Evolutionary conservation across 2,113 vertebrate species (phyloP).

Genomic region (Hyperopisus bebe): DNA sequence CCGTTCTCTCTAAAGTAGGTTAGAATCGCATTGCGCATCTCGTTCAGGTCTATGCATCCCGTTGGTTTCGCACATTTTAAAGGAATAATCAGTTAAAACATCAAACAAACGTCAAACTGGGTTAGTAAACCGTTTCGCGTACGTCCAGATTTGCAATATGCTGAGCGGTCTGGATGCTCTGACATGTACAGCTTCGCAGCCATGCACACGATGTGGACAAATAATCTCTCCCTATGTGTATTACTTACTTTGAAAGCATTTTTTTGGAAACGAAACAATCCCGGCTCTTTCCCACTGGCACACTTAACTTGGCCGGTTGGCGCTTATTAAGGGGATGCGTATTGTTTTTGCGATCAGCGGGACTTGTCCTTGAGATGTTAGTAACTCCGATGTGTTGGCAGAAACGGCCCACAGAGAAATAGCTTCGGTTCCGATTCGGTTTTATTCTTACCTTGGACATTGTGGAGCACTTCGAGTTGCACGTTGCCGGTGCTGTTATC

Average conservation of each 20-base stretch:
- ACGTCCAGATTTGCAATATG: constrained; percentile 18
- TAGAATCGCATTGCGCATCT: constrained; percentile 5
- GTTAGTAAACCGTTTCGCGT: constrained; percentile 19
- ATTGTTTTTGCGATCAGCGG: constrained; percentile 20
- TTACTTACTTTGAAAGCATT: constrained; percentile 5
- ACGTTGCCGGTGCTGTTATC: constrained; percentile 17
- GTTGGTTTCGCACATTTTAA: not conserved
- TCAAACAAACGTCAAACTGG: constrained; percentile 8
- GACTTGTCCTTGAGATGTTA: constrained; percentile 30
- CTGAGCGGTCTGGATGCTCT: not conserved
- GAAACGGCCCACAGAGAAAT: constrained; percentile 37
- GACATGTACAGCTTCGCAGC: not conserved
- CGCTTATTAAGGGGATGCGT: constrained; percentile 26
- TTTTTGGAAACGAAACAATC: not conserved
- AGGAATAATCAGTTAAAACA: not conserved
- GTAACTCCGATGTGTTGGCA: constrained; percentile 22
- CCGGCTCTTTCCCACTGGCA: constrained; percentile 33
- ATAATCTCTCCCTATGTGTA: not conserved
- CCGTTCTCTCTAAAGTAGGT: constrained; percentile 32
- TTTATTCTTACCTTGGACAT: constrained; percentile 24
- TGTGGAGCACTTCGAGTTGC: constrained; percentile 8
- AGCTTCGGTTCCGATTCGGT: constrained; percentile 11
- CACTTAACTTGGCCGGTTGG: constrained; percentile 43
- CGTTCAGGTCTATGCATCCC: not conserved
- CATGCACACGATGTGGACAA: not conserved